Evolutionary conservation across 1,140 invertebrate species (phyloP).

Genomic region (Zaprionus taronus): DNA sequence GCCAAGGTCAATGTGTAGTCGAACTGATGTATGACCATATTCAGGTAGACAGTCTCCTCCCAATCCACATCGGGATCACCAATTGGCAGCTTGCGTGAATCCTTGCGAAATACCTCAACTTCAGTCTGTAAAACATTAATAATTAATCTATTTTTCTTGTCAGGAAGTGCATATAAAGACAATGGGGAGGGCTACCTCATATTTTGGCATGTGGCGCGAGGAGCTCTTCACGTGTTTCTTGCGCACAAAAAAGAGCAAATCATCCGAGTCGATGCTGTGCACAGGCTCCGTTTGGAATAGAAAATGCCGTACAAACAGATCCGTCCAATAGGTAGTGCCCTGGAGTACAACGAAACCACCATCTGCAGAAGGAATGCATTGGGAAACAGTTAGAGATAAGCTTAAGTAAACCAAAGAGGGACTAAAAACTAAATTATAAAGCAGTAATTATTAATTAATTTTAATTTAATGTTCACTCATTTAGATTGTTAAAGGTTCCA

Average conservation of each 20-base stretch:
- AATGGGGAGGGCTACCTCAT: slow-evolving; percentile 89
- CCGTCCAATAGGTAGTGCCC: slow-evolving; percentile 97
- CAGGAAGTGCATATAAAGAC: too few species aligned
- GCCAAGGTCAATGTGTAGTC: slow-evolving; percentile 98
- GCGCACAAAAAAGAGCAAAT: slow-evolving; percentile 97
- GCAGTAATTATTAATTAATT: too few species aligned
- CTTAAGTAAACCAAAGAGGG: too few species aligned
- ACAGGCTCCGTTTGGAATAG: slow-evolving; percentile 92
- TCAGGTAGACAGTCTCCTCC: slow-evolving; percentile 99
- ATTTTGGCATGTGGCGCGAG: slow-evolving; percentile 93
- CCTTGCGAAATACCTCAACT: slow-evolving; percentile 97
- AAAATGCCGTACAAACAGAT: slow-evolving; percentile 97
- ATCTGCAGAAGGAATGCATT: slow-evolving; percentile 86
- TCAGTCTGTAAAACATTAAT: slow-evolving; percentile 88
- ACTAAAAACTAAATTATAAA: too few species aligned
- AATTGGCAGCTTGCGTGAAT: slow-evolving; percentile 97
- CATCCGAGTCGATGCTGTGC: slow-evolving; percentile 94
- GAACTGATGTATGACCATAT: slow-evolving; percentile 99
- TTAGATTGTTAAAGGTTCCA: too few species aligned
- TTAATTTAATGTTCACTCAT: too few species aligned
- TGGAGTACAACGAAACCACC: slow-evolving; percentile 95
- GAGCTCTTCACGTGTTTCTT: slow-evolving; percentile 95
- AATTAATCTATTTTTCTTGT: not conserved
- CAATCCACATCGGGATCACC: slow-evolving; percentile 98
- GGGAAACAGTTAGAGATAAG: not conserved